phyloP scores from a whole-genome alignment of 2,113 vertebrate species.

The Serinus canaria region DNA sequence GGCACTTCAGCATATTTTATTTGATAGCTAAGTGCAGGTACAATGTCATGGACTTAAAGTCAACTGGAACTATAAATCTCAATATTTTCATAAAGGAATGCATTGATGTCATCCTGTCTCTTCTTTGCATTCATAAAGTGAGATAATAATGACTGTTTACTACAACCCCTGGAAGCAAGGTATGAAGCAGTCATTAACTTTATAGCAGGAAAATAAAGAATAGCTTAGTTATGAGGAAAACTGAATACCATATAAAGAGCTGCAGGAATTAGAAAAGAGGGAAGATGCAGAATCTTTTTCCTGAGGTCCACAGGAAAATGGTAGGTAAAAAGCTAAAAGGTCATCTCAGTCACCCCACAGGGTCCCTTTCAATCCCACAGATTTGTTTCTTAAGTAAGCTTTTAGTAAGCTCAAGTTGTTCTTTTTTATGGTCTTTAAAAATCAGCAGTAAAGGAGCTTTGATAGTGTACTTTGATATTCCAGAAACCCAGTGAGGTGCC shows the following conservation, averaged over 20 bases:
- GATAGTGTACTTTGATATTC: neutral
- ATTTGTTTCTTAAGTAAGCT: neutral
- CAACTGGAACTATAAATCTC: neutral
- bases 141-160: neutral
- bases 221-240: neutral
- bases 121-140: neutral
- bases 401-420: neutral
- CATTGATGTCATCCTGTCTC: neutral
- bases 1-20: neutral
- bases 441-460: neutral
- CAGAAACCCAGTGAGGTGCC: neutral
- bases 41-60: neutral
- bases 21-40: neutral
- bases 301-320: neutral
- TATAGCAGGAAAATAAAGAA: neutral
- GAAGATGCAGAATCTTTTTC: neutral
- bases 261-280: neutral
- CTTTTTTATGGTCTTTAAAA: neutral
- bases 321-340: neutral
- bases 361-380: neutral
- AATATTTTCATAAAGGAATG: neutral
- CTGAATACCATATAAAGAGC: neutral
- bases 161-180: neutral
- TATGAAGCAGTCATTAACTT: neutral
- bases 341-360: neutral